Evolutionary conservation across 92 coral and sea anemone species (phyloP), one percentile per base, ranked within the genome.

Genomic region (Epizoanthus illoricatus): DNA sequence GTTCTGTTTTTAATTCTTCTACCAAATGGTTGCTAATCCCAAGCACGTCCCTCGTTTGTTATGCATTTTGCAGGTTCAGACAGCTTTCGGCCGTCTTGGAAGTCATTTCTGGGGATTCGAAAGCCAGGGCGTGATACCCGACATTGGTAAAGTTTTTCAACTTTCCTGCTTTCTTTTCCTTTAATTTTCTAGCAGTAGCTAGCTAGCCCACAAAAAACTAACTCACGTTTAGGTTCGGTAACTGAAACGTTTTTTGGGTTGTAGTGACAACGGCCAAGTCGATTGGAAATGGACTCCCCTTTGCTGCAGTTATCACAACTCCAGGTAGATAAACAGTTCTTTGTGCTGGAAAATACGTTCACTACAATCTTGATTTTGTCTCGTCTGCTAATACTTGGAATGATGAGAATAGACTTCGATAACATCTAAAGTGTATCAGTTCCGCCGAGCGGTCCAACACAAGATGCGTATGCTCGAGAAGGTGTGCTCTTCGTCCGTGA

Each of bases 231-330:
- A 15, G 16, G 40, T 64, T 36, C 36, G 36, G 36, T 20, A 64
- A 36, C 33, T 15, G 3, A 20, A 7, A 21, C 41, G 16, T 33
- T 43, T 11, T 7, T 52, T 69, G 64, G 16, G 52, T 79, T 85
- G 74, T 43, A 87, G 90, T 87, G 49, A 87, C 90, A 75, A 87
- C 85, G 85, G 90, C 90, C 59, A 87, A 87, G 80, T 68, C 84
- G 21, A 87, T 87, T 13, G 90, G 87, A 3, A 87, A 87, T 62
- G 90, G 90, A 7, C 82, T 74, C 56, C 90, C 90, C 19, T 16
- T 87, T 36, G 90, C 90, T 20, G 90, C 90, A 57, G 90, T 87
- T 0, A 71, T 87, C 39, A 87, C 90, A 19, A 87, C 90, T 39
- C 90, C 90, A 68, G 87, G 90, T 87, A 45, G 55, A 18, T 5